Base-by-base conservation (phyloP, 2,797 vertebrate genomes). In the Sebastes alutus region DNA sequence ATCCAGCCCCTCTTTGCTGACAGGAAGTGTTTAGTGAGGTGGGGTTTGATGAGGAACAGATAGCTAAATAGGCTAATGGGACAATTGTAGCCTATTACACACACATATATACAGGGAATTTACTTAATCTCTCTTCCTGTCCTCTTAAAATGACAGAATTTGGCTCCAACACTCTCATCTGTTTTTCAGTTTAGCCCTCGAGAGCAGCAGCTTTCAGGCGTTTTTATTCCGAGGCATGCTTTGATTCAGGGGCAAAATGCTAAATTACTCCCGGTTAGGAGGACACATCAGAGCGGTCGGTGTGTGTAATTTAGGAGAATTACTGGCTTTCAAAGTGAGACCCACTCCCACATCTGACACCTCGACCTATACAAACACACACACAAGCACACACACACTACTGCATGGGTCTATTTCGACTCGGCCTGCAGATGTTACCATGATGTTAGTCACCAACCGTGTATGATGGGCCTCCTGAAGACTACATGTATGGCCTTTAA, bases 1-100 rank as follows among this genome's bases (percentile, higher is more conserved):
- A 68, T 82, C 46, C 60, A 27, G 27, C 14, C 32, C 59, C 18
- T 59, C 66, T 81, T 77, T 81, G 25, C 55, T 84, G 73, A 82
- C 81, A 91, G 90, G 90, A 94, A 86, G 78, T 88, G 32, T 87
- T 95, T 92, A 87, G 70, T 18, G 66, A 89, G 91, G 88, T 89
- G 91, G 76, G 58, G 90, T 85, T 78, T 92, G 89, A 93, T 93
- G 84, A 70, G 46, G 77, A 89, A 65, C 88, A 89, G 92, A 92
- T 92, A 92, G 73, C 79, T 83, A 78, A 86, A 89, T 86, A 25
- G 69, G 56, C 83, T 92, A 88, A 91, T 89, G 78, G 78, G 78
- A 81, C 78, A 90, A 85, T 82, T 82, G 75, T 46, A 62, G 42
- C 70, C 20, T 49, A 62, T 67, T 58, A 55, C 61, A 73, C 52